Base-by-base conservation (phyloP, 1,140 invertebrate species). In the Psix sp. region DNA sequence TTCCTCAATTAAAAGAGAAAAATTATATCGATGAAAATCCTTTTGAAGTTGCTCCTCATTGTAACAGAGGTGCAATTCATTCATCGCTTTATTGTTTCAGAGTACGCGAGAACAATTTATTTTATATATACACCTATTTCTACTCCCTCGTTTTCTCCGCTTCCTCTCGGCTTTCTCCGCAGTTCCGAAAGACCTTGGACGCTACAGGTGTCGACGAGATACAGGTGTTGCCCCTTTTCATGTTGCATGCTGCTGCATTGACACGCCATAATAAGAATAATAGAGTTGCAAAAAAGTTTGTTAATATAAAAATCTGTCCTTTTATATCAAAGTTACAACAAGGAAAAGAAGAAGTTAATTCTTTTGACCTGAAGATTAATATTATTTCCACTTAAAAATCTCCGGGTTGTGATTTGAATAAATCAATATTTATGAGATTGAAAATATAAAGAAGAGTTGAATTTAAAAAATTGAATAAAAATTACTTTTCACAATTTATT, bases 191-290 rank as follows among this genome's bases (percentile, higher is more conserved):
- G 60, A 60, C 73, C 57, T 68, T 74, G 48, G 67, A 76, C 63
- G 82, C 83, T 82, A 85, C 83, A 84, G 83, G 82, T 85, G 82
- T 83, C 80, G 79, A 83, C 80, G 79, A 75, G 75, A 80, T 85
- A 83, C 81, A 80, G 82, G 77, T 83, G 77, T 80, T 80, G 71
- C 59, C 52, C 45, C 62, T 59, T 70, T 60, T 49, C 57, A 31
- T 68, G 38, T 65, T 60, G 59, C 18, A 16, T 4, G 26, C n/a
- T 10, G 43, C 36, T 63, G 49, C 45, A 72, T 72, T 38, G 59
- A 49, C 18, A 26, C 45, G 21, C 36, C 14, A 38, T 14, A 31
- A 57, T 33, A 33, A 29, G 31, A 59, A 20, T 45, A 42, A 1
- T 13, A 33, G 15, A 51, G 59, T 63, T 63, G n/a, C 51, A 59